These are phyloP conservation scores for Emydoidea blandingii DNA, from an alignment of 2,797 vertebrate species.

Conservation along the genomic window DNA sequence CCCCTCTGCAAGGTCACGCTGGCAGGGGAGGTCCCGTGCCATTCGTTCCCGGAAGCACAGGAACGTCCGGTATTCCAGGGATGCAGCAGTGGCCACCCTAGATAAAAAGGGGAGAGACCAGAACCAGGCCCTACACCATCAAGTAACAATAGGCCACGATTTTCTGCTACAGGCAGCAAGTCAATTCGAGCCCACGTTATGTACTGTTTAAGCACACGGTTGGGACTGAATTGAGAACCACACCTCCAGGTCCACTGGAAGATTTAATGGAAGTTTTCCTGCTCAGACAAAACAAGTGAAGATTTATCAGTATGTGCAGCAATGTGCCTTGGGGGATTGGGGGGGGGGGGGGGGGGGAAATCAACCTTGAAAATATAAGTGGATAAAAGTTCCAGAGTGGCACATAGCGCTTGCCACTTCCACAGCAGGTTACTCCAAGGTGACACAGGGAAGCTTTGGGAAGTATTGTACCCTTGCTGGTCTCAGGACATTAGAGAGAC, in stretches of 20 bases:
- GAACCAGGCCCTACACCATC: background rate
- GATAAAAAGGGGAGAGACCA: background rate
- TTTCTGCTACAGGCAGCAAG: background rate
- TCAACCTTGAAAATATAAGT: background rate
- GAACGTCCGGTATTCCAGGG: background rate
- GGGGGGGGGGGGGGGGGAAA: rapidly evolving
- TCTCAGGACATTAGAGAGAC: background rate
- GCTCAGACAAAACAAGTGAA: background rate
- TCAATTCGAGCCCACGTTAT: background rate
- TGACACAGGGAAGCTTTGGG: background rate
- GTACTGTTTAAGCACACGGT: no score
- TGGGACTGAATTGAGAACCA: no score
- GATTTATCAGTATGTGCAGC: background rate
- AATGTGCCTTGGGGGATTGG: background rate
- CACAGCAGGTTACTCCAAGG: background rate
- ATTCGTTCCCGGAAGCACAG: background rate
- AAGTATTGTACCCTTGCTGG: background rate
- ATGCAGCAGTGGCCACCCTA: no score
- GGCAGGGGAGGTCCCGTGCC: no score
- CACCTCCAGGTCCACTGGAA: no score
- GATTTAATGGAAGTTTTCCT: background rate
- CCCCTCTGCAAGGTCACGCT: background rate
- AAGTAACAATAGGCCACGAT: background rate
- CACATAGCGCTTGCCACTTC: background rate
- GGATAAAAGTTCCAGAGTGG: background rate